Percentiles rank a stretch among this genome's conserved stretches.
phyloP scores from a whole-genome alignment of 1,140 invertebrate species.

The Dinoponera quadriceps region DNA sequence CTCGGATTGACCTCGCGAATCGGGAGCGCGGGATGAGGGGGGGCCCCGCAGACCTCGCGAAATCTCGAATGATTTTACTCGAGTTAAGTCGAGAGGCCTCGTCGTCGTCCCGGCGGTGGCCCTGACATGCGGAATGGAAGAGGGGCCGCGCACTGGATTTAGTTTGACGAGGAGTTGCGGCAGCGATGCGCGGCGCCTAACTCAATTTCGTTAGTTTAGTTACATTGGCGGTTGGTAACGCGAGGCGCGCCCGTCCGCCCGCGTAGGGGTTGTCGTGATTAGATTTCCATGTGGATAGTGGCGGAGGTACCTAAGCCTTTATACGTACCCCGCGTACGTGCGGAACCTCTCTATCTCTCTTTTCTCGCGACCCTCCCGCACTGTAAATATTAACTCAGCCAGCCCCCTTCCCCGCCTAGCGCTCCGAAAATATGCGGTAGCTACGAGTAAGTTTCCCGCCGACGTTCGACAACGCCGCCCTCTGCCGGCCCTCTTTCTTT shows the following conservation, averaged over 20 bases:
- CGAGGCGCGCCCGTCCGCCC: constrained; percentile 74
- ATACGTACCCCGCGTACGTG: constrained; percentile 64
- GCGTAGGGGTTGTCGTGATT: constrained; percentile 80
- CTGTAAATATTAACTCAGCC: constrained; percentile 73
- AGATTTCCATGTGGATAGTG: constrained; percentile 82
- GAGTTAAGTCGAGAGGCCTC: constrained; percentile 72
- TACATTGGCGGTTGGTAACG: constrained; percentile 82
- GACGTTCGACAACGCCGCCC: constrained; percentile 23
- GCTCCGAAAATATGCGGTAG: constrained; percentile 60
- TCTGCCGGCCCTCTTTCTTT: constrained; percentile 4
- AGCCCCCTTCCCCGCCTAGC: constrained; percentile 22
- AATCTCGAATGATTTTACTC: constrained; percentile 74
- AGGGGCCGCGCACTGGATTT: constrained; percentile 75
- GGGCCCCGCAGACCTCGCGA: constrained; percentile 60
- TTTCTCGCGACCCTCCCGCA: constrained; percentile 22
- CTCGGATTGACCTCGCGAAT: background rate
- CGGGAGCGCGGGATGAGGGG: constrained; percentile 2
- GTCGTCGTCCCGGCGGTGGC: constrained; percentile 49
- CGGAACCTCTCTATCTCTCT: constrained; percentile 35
- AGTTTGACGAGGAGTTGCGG: constrained; percentile 80
- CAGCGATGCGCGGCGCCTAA: constrained; percentile 79
- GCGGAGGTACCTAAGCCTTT: constrained; percentile 71
- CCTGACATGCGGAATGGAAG: constrained; percentile 71
- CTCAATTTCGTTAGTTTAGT: constrained; percentile 84
- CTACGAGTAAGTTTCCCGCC: constrained; percentile 56